Evolutionary conservation across 2,797 vertebrate species (phyloP).

Genomic region (Danio tinwini): DNA sequence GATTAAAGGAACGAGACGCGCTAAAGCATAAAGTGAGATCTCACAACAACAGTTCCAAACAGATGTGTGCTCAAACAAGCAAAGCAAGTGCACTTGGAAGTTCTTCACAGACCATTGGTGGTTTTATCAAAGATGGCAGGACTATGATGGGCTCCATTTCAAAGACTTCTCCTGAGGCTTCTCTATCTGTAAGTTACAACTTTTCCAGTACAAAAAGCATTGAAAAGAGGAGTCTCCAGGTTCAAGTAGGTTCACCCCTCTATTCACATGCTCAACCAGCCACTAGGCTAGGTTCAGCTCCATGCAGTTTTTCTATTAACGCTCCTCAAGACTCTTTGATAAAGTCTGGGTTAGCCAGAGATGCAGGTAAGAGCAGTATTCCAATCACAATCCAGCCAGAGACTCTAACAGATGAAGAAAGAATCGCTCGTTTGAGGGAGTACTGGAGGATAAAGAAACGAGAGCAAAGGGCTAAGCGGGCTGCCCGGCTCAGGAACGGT

Average conservation of each 20-base stretch:
- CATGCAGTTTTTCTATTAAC: conserved; percentile 47
- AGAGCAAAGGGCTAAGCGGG: conserved; percentile 76
- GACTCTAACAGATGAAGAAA: conserved; percentile 68
- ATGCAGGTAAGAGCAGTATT: conserved; percentile 51
- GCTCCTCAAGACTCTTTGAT: conserved; percentile 54
- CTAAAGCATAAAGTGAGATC: conserved; percentile 72
- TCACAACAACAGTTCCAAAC: conserved; percentile 74
- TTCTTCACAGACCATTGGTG: conserved; percentile 71
- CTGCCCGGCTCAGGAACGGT: conserved; percentile 64
- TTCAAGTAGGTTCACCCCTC: conserved; percentile 5
- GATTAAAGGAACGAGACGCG: conserved; percentile 74
- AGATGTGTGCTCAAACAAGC: conserved; percentile 68
- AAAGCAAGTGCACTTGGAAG: conserved; percentile 46
- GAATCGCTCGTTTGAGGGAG: conserved; percentile 74
- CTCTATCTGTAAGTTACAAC: conserved; percentile 12
- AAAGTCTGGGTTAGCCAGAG: conserved; percentile 48
- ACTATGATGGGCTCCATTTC: conserved; percentile 67
- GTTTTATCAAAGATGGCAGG: conserved; percentile 81
- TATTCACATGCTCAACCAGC: background rate
- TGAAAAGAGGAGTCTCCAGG: background rate
- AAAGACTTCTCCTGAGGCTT: conserved; percentile 7
- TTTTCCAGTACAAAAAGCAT: conserved; percentile 14
- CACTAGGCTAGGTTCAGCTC: background rate
- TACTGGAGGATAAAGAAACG: conserved; percentile 80
- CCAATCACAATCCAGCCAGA: conserved; percentile 14